These are phyloP conservation scores for Spialia ferax DNA, from an alignment of 2,888 invertebrate genomes.

Conservation along the genomic window DNA sequence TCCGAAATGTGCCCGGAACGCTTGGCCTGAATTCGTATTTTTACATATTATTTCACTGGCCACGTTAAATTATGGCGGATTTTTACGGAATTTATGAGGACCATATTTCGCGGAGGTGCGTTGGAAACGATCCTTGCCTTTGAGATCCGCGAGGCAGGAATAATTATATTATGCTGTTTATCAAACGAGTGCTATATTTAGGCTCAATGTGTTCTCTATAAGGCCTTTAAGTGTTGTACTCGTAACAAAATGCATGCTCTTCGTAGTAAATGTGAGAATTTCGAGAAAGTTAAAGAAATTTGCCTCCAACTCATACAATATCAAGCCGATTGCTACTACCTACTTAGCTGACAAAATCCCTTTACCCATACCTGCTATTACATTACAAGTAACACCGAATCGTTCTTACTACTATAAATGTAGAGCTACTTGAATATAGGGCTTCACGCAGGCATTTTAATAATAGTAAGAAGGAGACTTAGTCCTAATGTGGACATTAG, in stretches of 20 bases:
- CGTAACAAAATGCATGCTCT: too few species aligned
- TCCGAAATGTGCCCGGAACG: conserved; percentile 64
- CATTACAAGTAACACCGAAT: conserved; percentile 2
- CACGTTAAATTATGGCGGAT: conserved; percentile 77
- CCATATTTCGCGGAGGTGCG: conserved; percentile 78
- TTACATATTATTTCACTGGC: conserved; percentile 79
- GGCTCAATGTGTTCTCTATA: too few species aligned
- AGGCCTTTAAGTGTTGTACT: too few species aligned
- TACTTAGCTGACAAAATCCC: not conserved
- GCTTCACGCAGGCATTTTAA: conserved; percentile 16
- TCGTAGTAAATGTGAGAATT: too few species aligned
- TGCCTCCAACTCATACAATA: not conserved
- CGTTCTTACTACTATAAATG: not conserved
- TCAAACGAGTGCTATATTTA: conserved; percentile 19
- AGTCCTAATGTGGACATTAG: conserved; percentile 28
- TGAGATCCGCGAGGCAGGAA: conserved; percentile 63
- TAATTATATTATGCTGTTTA: conserved; percentile 61
- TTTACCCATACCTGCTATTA: not conserved
- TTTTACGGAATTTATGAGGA: conserved; percentile 76
- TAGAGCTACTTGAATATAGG: conserved; percentile 10
- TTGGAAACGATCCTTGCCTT: conserved; percentile 64
- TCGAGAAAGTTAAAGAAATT: too few species aligned
- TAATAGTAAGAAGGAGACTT: conserved; percentile 14
- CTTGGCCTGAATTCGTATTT: conserved; percentile 67
- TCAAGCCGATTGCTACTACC: too few species aligned